A percentile compares a stretch with the other conserved stretches of the same genome.
phyloP scores from a whole-genome alignment of 1,140 invertebrate species.

The Adelges cooleyi region DNA sequence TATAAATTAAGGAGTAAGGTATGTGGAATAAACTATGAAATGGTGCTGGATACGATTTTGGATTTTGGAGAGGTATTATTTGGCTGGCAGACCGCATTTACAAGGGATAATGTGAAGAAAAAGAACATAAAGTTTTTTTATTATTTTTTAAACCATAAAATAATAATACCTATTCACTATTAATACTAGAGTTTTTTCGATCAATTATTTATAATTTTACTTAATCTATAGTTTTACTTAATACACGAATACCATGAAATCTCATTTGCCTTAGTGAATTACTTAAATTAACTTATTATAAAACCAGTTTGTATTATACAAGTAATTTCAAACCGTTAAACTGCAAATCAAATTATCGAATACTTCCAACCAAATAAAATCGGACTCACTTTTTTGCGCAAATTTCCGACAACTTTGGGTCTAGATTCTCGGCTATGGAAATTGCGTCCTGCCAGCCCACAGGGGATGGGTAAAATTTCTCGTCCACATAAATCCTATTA shows the following conservation, averaged over 20 bases:
- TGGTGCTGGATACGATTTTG: no score
- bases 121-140: no score
- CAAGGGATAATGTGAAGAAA: no score
- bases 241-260: neutral
- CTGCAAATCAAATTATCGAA: neutral
- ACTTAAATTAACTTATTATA: no score
- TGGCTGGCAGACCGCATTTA: no score
- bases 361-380: neutral
- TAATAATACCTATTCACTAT: no score
- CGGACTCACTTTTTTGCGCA: constrained; percentile 40
- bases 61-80: no score
- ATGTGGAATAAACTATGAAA: no score
- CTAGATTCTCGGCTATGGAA: constrained; percentile 56
- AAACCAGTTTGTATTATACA: no score
- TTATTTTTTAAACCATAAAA: no score
- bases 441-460: constrained; percentile 43
- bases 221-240: neutral
- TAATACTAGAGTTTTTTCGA: no score
- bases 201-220: neutral
- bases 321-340: neutral
- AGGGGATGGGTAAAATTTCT: constrained; percentile 67
- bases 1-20: no score
- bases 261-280: neutral
- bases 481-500: constrained; percentile 59
- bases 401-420: constrained; percentile 57